Base-by-base conservation (phyloP, 2,113 vertebrate genomes). In the Campylorhamphus procurvoides region DNA sequence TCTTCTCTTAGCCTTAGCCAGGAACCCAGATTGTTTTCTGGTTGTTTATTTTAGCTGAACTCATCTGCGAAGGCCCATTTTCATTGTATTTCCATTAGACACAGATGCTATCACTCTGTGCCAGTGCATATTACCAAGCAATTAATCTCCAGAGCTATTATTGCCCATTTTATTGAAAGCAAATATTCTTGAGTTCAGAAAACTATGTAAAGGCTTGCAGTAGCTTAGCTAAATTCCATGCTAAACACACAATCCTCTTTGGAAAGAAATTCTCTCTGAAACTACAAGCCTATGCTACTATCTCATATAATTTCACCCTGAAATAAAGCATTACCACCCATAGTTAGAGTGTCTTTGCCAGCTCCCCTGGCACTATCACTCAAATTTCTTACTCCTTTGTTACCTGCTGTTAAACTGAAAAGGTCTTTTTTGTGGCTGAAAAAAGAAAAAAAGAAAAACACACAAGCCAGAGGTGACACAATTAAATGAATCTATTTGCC, bases 401-500 rank as follows among this genome's bases (percentile, higher is more conserved):
- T 93, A 82, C 78, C 88, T 60, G 73, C 89, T 96, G 60, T 84
- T 95, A 96, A 95, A 97, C 89, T 47, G 44, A 88, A 97, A 97
- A 60, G 85, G 50, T 95, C 27, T 95, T 96, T 63, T 96, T 94
- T 88, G 92, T 90, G 91, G 73, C 18, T n/a, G n/a, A n/a, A n/a
- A n/a, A n/a, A n/a, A n/a, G n/a, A n/a, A n/a, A n/a, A n/a, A n/a
- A n/a, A n/a, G n/a, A n/a, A n/a, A n/a, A n/a, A 74, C 85, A 96
- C 47, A 71, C 87, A 96, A 95, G 92, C 89, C 95, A 97, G 95
- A 97, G 94, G 94, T 97, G 95, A 94, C 81, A 95, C 94, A 97
- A 96, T 97, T 96, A 96, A 97, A 85, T 96, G 39, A 91, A 97
- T 87, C 73, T 89, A 79, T 97, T 97, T 97, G 86, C 97, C 96